These are phyloP conservation scores for Mallateleia sp. DNA, from an alignment of 2,888 invertebrate species.

Conservation along the genomic window DNA sequence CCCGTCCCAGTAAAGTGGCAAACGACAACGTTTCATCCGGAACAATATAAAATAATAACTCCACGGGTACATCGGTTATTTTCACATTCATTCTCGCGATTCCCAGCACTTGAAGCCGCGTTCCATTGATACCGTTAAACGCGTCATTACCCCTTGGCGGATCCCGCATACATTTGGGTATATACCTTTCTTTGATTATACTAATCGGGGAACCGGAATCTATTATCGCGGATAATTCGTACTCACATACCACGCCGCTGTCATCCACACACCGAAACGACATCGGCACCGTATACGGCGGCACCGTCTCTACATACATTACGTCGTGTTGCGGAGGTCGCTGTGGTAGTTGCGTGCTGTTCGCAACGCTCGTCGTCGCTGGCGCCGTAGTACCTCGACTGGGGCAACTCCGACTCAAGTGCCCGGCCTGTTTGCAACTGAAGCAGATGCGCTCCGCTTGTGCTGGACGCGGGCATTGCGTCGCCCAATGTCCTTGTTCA, in stretches of 20 bases:
- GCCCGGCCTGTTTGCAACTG: neutral
- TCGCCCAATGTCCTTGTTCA: neutral
- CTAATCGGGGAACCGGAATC: constrained; percentile 47
- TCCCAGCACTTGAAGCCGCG: too few relatives aligned
- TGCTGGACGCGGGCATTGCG: neutral
- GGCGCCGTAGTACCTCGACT: neutral
- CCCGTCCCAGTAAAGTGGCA: too few relatives aligned
- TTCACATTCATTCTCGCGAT: neutral
- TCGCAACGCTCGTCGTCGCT: neutral
- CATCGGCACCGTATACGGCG: neutral
- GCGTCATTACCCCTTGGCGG: neutral
- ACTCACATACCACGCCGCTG: neutral
- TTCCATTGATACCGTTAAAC: too few relatives aligned
- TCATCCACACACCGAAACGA: constrained; percentile 3
- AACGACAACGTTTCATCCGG: too few relatives aligned
- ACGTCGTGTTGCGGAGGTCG: too few relatives aligned
- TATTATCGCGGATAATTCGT: constrained; percentile 20
- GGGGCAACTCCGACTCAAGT: constrained; percentile 27
- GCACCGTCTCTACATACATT: too few relatives aligned
- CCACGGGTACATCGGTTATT: too few relatives aligned
- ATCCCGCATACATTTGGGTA: neutral
- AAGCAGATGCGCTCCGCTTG: neutral
- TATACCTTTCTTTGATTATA: constrained; percentile 1
- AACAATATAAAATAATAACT: too few relatives aligned
- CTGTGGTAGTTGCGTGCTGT: too few relatives aligned